These are phyloP conservation scores for Vulpes ferrilata DNA, from an alignment of 2,113 vertebrate species.

Conservation along the genomic window DNA sequence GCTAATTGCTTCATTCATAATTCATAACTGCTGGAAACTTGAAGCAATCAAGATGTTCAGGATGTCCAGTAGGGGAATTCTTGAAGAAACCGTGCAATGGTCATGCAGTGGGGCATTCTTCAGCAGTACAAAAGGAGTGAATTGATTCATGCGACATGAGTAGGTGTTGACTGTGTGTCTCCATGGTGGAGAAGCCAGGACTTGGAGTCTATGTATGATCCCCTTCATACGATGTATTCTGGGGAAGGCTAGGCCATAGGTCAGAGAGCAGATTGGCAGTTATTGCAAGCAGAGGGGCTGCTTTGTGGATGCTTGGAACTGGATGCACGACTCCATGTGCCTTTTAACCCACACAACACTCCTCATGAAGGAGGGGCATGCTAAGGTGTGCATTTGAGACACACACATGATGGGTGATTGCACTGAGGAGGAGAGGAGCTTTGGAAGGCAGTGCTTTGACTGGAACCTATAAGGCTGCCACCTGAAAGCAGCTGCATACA, in stretches of 20 bases:
- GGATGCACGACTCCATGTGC: fast-evolving
- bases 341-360: background rate
- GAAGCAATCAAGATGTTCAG: background rate
- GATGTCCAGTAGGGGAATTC: background rate
- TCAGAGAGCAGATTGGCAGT: background rate
- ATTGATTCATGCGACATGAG: background rate
- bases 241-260: background rate
- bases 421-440: background rate
- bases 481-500: too few species aligned
- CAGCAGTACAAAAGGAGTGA: fast-evolving
- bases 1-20: too few species aligned
- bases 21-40: fast-evolving
- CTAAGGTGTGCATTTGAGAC: fast-evolving
- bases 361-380: fast-evolving
- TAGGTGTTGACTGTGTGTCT: background rate
- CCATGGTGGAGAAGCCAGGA: too few species aligned
- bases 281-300: background rate
- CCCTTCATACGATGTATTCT: background rate
- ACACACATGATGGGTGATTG: background rate
- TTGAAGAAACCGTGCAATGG: fast-evolving
- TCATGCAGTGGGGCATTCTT: too few species aligned
- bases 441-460: background rate
- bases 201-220: fast-evolving
- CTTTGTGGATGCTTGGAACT: background rate
- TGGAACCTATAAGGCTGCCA: background rate